Base-by-base conservation (phyloP, 2,888 invertebrate species). In the Lasius fuliginosus region DNA sequence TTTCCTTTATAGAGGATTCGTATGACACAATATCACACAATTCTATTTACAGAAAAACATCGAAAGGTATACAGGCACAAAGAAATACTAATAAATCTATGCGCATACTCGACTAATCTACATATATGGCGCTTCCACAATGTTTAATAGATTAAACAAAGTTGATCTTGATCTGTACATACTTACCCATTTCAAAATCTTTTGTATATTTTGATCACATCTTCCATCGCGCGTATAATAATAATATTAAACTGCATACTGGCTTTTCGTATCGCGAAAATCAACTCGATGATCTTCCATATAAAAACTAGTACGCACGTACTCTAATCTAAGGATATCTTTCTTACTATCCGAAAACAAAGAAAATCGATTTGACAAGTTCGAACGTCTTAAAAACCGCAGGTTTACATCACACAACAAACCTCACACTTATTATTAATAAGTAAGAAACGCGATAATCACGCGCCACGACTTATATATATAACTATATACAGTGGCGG, bases 161-260 rank as follows among this genome's bases (percentile, higher is more conserved):
- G 67, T 85, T 73, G 75, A 87, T 86, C 83, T 88, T 71, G 86
- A 88, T 84, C 82, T 85, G 58, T 86, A 75, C 69, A 87, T 92
- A 92, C 92, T 92, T 92, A 92, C 92, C 92, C 87, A 87, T 58
- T 36, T 83, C n/a, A 84, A 85, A 71, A 73, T 56, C 18, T 81
- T 69, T 84, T 36, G 12, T 71, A 42, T 73, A 81, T 46, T 56
- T 40, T 49, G 58, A 82, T 86, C 86, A 90, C 85, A 69, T 36
- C 71, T 84, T 75, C 65, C 53, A 71, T 67, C 33, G 56, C 69
- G 68, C 27, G 49, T 68, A 23, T 23, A 23, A 23, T 23, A 36
- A 75, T 62, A 58, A 42, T 18, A 58, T 68, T 77, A 27, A 77
- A 68, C 56, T 27, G 67, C 53, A 56, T 53, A 40, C 6, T 27